Evolutionary conservation across 2,797 vertebrate genomes (phyloP).

Genomic region (Momotus momota): DNA sequence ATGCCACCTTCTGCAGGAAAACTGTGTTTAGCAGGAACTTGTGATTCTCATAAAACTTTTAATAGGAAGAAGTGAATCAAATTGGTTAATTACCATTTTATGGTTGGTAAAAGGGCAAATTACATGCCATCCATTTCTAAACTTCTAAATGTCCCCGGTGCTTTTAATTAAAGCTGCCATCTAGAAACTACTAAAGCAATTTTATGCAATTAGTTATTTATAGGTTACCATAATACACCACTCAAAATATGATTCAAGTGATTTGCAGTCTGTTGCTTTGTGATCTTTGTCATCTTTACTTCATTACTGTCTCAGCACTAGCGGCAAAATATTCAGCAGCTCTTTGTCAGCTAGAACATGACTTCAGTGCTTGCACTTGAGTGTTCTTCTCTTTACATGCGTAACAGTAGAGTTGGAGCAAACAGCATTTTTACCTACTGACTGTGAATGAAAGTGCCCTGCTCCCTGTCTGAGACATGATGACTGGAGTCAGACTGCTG

Average conservation of each 20-base stretch:
- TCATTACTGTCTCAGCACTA: background rate
- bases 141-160: constrained; percentile 80
- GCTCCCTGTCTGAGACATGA: background rate
- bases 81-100: constrained; percentile 84
- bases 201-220: constrained; percentile 86
- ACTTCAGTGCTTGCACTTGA: background rate
- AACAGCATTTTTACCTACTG: background rate
- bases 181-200: constrained; percentile 81
- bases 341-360: constrained; percentile 1
- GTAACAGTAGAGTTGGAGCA: background rate
- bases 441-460: background rate
- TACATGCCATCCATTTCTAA: constrained; percentile 82
- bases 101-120: constrained; percentile 83
- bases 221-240: constrained; percentile 79
- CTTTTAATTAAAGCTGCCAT: constrained; percentile 84
- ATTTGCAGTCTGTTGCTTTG: constrained; percentile 76
- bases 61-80: constrained; percentile 83
- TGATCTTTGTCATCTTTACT: constrained; percentile 72
- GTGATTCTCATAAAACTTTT: constrained; percentile 80
- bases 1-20: constrained; percentile 75
- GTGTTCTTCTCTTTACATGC: background rate
- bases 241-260: constrained; percentile 80
- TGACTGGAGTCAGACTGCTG: background rate
- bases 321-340: background rate
- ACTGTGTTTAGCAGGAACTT: constrained; percentile 76